Evolutionary conservation across 2,888 invertebrate species (phyloP), one percentile per base, ranked within the genome.

Genomic region (Acronicta alni): DNA sequence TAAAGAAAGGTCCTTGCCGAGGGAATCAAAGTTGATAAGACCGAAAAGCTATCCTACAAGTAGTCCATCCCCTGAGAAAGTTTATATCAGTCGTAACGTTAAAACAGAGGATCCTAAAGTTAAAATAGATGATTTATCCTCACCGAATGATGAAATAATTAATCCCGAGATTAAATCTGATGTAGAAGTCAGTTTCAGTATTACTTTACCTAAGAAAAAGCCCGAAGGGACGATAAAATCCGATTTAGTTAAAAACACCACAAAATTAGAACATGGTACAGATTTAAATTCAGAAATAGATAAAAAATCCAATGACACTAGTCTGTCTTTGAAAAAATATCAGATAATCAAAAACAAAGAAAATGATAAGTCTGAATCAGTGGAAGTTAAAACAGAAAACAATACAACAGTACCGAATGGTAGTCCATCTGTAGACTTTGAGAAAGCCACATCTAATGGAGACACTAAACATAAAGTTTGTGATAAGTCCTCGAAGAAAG

Each of bases 11-110:
- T 80, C 77, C 54, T 63, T 79, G 46, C 75, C 81, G 23, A 83
- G 86, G 57, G 94, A 94, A 79, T 94, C 94, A 1, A 92, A 89
- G 76, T 82, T 96, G 44, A 87, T 94, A 57, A 90, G 96, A 23
- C 96, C 96, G 16, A 95, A 95, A 77, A 96, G 96, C 82, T 96
- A 96, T 80, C 96, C 96, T n/a, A 90, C 90, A 7, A 88, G 89
- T 72, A 91, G 88, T 72, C 89, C 91, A 17, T 90, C 91, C 8
- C 92, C 92, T 20, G 93, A 94, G 77, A 94, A 93, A 81, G 81
- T 87, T 18, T 89, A 87, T 67, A 57, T 87, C 30, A 85, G 68
- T 67, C 88, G 89, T 37, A 86, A 76, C 52, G 53, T 72, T 44
- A 87, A 87, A 69, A 88, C 83, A 66, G 87, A 90, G 44, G 88